Evolutionary conservation across 2,888 invertebrate genomes (phyloP), one percentile per base, ranked within the genome.

Genomic region (Drosophila monieri): DNA sequence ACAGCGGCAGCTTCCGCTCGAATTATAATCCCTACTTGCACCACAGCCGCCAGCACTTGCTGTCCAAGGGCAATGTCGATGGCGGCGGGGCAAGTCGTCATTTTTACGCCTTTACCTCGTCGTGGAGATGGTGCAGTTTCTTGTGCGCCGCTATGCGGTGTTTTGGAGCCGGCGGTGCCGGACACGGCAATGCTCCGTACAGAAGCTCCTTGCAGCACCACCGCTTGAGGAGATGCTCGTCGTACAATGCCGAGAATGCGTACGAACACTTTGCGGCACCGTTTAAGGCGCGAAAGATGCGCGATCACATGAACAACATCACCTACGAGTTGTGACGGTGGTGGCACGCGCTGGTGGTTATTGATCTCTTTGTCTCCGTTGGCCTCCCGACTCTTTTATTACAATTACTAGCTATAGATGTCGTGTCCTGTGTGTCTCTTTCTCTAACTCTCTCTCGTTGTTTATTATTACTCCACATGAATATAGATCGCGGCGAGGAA

Each of bases 321-420:
- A 91, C 90, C 3, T 91, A 91, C 73, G 91, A 91, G 78, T 91
- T 91, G 91, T 91, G 91, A 91, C 91, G 89, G 84, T 89, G 89
- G 89, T 68, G 54, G 51, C 12, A 35, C 18, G 60, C 44, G 54
- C 37, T 60, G 60, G 37, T 69, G 76, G 76, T 76, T 78, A 80
- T 80, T 84, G 86, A 88, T 86, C 88, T 84, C 87, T 77, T 76
- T 73, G 70, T 80, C 80, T 74, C 55, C 74, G 77, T 81, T 81
- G 73, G 79, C 60, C 67, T 80, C 80, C 76, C 74, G 79, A 79
- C 77, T 79, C 69, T 76, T 78, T 86, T 80, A 80, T 79, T 86
- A 78, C 71, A 77, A 85, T 77, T 80, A 68, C 73, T 84, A 83
- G 75, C 85, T 85, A 37, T 64, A 64, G 62, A 49, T 47, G 74